phyloP scores from a whole-genome alignment of 2,113 vertebrate genomes.

The Cavia porcellus region DNA sequence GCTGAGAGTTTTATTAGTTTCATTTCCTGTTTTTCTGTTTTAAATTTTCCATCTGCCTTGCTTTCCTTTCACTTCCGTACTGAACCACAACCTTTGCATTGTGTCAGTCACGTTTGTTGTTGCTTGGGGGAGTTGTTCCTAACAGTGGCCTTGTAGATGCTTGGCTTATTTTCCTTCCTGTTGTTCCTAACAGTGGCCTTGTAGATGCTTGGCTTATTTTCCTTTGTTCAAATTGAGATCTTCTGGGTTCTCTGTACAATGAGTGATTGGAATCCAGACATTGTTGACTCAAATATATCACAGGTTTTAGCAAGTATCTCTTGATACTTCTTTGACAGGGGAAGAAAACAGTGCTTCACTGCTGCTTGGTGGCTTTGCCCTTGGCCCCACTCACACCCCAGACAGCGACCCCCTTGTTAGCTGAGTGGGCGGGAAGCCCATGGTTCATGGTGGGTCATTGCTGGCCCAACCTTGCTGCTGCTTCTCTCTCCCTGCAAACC shows the following conservation, averaged over 20 bases:
- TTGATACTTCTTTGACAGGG: background rate
- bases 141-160: background rate
- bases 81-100: background rate
- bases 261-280: background rate
- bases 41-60: background rate
- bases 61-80: background rate
- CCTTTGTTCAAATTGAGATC: background rate
- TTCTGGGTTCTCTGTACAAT: background rate
- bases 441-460: background rate
- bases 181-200: background rate
- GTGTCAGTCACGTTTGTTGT: background rate
- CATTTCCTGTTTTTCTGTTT: background rate
- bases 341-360: background rate
- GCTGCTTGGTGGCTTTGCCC: background rate
- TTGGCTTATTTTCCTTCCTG: background rate
- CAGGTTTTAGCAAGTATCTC: background rate
- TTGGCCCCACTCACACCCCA: background rate
- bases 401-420: background rate
- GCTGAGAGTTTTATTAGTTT: background rate
- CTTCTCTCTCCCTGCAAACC: background rate
- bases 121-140: background rate
- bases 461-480: no score
- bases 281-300: background rate
- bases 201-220: background rate
- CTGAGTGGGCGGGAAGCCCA: fast-evolving